phyloP scores from a whole-genome alignment of 2,888 invertebrate genomes.

The Salpingus planirostris region DNA sequence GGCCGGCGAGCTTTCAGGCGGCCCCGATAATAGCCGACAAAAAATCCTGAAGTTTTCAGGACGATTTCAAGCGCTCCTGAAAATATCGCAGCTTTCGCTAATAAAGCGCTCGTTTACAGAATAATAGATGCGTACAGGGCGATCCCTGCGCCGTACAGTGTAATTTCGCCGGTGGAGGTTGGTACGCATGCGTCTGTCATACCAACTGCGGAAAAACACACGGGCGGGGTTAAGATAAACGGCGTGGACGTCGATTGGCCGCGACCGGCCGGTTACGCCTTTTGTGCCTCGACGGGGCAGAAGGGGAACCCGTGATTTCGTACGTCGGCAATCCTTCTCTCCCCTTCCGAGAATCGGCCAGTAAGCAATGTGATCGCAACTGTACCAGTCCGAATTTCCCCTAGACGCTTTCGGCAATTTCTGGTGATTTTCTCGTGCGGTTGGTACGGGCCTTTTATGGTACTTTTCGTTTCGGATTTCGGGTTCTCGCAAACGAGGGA shows the following conservation, averaged over 20 bases:
- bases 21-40: too few species aligned
- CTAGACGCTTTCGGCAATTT: neutral
- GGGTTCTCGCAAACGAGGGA: constrained; percentile 1
- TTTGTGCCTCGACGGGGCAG: constrained; percentile 23
- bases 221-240: constrained; percentile 36
- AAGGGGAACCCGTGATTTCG: constrained; percentile 41
- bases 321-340: constrained; percentile 19
- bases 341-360: constrained; percentile 41
- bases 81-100: constrained; percentile 31
- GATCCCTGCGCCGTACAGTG: constrained; percentile 6
- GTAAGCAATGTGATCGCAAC: constrained; percentile 41
- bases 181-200: too few species aligned
- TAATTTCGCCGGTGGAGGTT: constrained; percentile 5
- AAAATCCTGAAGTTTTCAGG: neutral
- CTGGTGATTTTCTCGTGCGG: too few species aligned
- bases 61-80: constrained; percentile 14
- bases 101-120: constrained; percentile 41
- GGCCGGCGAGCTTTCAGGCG: too few species aligned
- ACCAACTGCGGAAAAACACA: too few species aligned
- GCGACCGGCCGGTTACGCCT: constrained; percentile 20
- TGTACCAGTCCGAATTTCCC: constrained; percentile 32
- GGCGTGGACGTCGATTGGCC: constrained; percentile 32
- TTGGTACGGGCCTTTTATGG: too few species aligned
- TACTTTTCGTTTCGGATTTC: constrained; percentile 7
- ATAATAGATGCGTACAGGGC: constrained; percentile 31